A percentile compares a stretch with the other conserved stretches of the same genome.
Conservation (phyloP, 2,888 invertebrate species). For the Oeneis ivallda region DNA sequence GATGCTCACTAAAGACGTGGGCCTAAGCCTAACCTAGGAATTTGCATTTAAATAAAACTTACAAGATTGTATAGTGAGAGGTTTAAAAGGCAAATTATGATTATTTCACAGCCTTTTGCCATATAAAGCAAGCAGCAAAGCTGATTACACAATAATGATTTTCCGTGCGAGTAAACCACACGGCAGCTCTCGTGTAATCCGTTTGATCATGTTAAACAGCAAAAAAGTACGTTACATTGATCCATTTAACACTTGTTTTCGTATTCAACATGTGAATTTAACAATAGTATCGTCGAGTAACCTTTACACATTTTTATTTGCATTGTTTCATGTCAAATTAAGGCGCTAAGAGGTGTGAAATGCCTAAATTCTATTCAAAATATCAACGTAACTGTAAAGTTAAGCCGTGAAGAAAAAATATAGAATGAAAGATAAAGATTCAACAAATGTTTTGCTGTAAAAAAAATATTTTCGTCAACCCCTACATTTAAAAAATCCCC, state of each 20-base stretch:
- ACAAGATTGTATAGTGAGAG: background rate
- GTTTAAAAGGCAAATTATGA: background rate
- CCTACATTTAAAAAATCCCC: no score
- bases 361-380: no score
- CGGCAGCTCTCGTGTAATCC: background rate
- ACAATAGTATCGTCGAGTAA: conserved; percentile 1
- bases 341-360: no score
- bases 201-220: conserved; percentile 15
- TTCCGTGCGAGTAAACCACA: conserved; percentile 10
- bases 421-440: no score
- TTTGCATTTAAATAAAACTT: no score
- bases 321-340: background rate
- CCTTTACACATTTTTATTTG: background rate
- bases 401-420: no score
- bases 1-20: no score
- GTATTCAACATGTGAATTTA: background rate
- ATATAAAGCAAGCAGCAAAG: conserved; percentile 15
- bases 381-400: no score
- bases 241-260: conserved; percentile 48
- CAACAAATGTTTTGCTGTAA: no score
- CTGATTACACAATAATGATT: conserved; percentile 18
- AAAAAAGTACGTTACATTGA: conserved; percentile 44
- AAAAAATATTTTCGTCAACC: no score
- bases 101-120: conserved; percentile 1
- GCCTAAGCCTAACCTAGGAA: no score